Evolutionary conservation across 2,888 invertebrate genomes (phyloP).

Genomic region (Phyllotreta cruciferae): DNA sequence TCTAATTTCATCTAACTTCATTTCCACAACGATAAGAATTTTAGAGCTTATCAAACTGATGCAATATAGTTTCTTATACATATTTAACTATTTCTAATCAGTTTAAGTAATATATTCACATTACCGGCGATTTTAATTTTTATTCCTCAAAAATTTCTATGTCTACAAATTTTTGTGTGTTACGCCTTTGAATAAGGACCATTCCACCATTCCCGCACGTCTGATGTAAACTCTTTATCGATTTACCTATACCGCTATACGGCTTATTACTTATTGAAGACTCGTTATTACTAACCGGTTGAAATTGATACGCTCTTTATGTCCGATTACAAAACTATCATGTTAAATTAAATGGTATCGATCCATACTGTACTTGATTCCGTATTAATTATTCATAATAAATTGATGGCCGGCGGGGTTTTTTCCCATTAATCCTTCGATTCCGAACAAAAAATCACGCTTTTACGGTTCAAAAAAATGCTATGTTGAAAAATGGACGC

Average conservation of each 20-base stretch:
- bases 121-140: no score
- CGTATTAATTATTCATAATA: conserved; percentile 16
- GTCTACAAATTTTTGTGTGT: background rate
- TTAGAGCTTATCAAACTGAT: no score
- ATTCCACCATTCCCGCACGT: background rate
- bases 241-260: conserved; percentile 25
- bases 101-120: no score
- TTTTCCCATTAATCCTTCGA: background rate
- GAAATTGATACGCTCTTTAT: conserved; percentile 43
- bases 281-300: conserved; percentile 42
- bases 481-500: no score
- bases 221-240: conserved; percentile 34
- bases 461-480: no score
- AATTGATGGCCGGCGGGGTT: background rate
- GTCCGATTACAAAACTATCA: conserved; percentile 37
- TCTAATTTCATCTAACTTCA: no score
- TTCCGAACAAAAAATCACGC: conserved; percentile 1
- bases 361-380: conserved; percentile 22
- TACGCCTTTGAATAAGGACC: conserved; percentile 8
- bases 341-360: conserved; percentile 40
- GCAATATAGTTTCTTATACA: background rate
- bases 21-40: background rate
- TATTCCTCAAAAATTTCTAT: no score
- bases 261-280: conserved; percentile 49
- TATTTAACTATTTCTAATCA: background rate